These are phyloP conservation scores for Neocrepidodera transversa DNA, from an alignment of 2,888 invertebrate species.

Conservation along the genomic window DNA sequence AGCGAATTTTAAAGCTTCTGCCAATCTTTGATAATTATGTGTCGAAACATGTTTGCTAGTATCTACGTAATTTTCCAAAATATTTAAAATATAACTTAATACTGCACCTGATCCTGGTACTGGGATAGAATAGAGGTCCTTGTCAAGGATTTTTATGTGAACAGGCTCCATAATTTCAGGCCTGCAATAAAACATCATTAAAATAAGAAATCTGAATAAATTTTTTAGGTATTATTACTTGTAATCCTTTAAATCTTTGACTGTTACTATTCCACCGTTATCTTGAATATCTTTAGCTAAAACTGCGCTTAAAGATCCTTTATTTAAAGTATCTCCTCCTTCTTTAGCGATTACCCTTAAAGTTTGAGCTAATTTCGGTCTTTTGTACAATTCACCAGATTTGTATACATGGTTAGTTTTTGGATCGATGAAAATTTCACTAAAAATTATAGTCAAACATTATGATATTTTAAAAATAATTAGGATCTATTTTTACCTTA, in stretches of 20 bases:
- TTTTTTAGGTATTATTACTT: too few relatives aligned
- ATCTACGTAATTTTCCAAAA: conserved; percentile 68
- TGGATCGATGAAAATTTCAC: conserved; percentile 47
- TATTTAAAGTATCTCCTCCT: conserved; percentile 65
- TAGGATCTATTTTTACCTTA: conserved; percentile 20
- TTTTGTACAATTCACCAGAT: conserved; percentile 43
- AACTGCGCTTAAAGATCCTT: conserved; percentile 62
- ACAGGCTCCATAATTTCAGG: conserved; percentile 72
- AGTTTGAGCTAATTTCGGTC: conserved; percentile 61
- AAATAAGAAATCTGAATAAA: too few relatives aligned
- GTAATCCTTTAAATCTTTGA: conserved; percentile 77
- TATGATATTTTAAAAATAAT: too few relatives aligned
- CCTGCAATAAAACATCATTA: conserved; percentile 57
- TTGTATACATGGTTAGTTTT: conserved; percentile 42
- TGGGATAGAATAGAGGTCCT: conserved; percentile 77
- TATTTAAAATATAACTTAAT: conserved; percentile 81
- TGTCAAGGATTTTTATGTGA: conserved; percentile 65
- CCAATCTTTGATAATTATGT: conserved; percentile 77
- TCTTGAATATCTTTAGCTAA: conserved; percentile 55
- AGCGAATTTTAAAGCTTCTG: conserved; percentile 91
- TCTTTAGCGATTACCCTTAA: conserved; percentile 63
- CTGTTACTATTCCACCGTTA: conserved; percentile 78
- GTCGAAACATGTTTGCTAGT: conserved; percentile 49
- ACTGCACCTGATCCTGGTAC: conserved; percentile 88
- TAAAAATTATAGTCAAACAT: conserved; percentile 18